phyloP scores from a whole-genome alignment of 2,113 vertebrate species.

The Nerophis lumbriciformis region DNA sequence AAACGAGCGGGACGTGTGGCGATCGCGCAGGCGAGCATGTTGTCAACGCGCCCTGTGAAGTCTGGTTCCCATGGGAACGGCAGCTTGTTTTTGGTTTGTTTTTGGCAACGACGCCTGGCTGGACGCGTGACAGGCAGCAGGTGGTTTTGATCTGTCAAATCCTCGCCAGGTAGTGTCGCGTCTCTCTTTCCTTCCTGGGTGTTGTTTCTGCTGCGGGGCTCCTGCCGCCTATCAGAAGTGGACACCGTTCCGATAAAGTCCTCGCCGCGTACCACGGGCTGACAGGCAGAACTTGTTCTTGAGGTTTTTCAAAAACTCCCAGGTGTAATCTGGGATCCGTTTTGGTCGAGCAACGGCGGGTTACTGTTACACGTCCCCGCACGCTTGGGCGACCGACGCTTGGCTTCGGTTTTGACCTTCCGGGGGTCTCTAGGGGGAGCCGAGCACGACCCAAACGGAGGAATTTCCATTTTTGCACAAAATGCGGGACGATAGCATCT shows the following conservation, averaged over 20 bases:
- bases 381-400: conserved; percentile 39
- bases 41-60: conserved; percentile 51
- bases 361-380: conserved; percentile 60
- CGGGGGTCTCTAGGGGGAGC: conserved; percentile 38
- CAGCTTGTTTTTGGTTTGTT: conserved; percentile 64
- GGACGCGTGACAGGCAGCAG: conserved; percentile 55
- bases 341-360: conserved; percentile 54
- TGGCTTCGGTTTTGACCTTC: conserved; percentile 52
- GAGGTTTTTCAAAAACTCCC: conserved; percentile 48
- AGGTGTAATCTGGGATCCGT: conserved; percentile 46
- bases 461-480: conserved; percentile 33
- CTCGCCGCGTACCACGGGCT: conserved; percentile 32
- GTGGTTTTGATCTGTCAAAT: conserved; percentile 62
- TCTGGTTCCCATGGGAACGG: conserved; percentile 68
- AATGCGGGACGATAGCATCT: conserved; percentile 52
- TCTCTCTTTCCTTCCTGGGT: conserved; percentile 36
- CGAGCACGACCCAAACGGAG: conserved; percentile 47
- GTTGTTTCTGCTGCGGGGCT: conserved; percentile 36
- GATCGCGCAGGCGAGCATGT: conserved; percentile 54
- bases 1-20: conserved; percentile 21
- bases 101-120: conserved; percentile 55
- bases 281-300: conserved; percentile 65
- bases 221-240: conserved; percentile 18
- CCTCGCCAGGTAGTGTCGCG: conserved; percentile 51
- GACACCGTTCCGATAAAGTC: conserved; percentile 28